Base-by-base conservation (phyloP, 2,797 vertebrate species). In the Chaetophractus vellerosus region DNA sequence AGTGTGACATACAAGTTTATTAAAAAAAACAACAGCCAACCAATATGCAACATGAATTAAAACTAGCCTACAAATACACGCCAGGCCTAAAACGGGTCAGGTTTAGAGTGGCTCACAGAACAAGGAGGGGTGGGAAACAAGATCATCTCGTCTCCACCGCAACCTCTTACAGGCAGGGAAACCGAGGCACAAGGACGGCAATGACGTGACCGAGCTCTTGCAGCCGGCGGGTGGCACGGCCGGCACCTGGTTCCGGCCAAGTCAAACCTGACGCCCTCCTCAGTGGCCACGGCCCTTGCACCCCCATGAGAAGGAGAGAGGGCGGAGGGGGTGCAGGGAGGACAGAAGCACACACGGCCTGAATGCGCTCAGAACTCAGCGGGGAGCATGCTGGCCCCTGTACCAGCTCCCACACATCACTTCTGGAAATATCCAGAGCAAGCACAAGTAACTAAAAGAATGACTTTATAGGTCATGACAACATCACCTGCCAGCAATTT, bases 21-120 rank as follows among this genome's bases (percentile, higher is more conserved):
- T 12, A 55, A 24, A 64, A 80, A 19, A 38, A 59, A 85, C 45
- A 8, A 45, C 45, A 8, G 9, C 5, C 45, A 38, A 45, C 45
- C 45, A 55, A 7, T 21, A 55, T 19, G n/a, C n/a, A 19, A 18
- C n/a, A 33, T 66, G 5, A 66, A 66, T 14, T 16, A 1, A 57
- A 26, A 3, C 55, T 2, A 7, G 2, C 16, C 24, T 8, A 12
- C 9, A 14, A 61, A 55, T 19, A 63, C 19, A 0, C 8, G 52
- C 18, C 24, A 59, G 78, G 5, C 18, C n/a, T 36, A 23, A 16
- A 23, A 14, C 0, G 8, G 2, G 18, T 38, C 15, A 18, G 15
- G 33, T 4, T 57, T 11, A 10, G 10, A 9, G 36, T 2, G 8
- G 61, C 68, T 76, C 8, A 16, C 5, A 4, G 82, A 89, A 63